phyloP scores from a whole-genome alignment of 2,797 vertebrate species.

The Amblyraja radiata region DNA sequence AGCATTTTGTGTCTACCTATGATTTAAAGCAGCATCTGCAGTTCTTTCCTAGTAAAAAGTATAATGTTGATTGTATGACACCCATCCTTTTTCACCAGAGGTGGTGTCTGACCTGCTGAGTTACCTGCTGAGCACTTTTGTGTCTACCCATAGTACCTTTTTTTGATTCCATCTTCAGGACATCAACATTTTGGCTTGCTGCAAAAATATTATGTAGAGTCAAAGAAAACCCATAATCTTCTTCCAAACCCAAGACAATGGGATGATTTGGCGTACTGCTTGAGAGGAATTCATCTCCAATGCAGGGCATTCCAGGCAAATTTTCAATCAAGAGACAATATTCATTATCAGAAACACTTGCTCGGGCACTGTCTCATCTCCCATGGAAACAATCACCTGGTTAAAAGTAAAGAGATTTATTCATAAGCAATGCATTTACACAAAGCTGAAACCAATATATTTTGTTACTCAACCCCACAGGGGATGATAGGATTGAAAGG shows the following conservation, averaged over 20 bases:
- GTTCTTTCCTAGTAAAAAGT: too few species aligned
- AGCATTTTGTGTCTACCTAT: too few species aligned
- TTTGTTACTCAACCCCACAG: not conserved
- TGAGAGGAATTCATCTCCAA: not conserved
- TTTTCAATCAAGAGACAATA: not conserved
- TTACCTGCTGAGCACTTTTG: too few species aligned
- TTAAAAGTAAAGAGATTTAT: not conserved
- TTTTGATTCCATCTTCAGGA: not conserved
- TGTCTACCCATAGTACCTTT: not conserved
- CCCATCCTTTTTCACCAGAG: too few species aligned
- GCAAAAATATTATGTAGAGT: not conserved
- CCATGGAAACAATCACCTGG: not conserved
- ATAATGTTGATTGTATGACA: too few species aligned
- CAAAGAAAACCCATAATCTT: not conserved
- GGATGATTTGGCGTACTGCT: constrained; percentile 3
- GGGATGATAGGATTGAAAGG: too few species aligned
- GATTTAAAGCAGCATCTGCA: too few species aligned
- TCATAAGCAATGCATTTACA: too few species aligned
- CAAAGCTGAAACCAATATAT: not conserved
- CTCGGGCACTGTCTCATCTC: not conserved
- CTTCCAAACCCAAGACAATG: not conserved
- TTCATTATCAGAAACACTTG: constrained; percentile 6
- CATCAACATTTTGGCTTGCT: not conserved
- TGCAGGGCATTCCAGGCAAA: not conserved
- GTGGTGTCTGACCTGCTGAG: too few species aligned